Percentiles rank a stretch among this genome's conserved stretches.
Conservation (phyloP, 2,113 vertebrate species). For the Pavo muticus region DNA sequence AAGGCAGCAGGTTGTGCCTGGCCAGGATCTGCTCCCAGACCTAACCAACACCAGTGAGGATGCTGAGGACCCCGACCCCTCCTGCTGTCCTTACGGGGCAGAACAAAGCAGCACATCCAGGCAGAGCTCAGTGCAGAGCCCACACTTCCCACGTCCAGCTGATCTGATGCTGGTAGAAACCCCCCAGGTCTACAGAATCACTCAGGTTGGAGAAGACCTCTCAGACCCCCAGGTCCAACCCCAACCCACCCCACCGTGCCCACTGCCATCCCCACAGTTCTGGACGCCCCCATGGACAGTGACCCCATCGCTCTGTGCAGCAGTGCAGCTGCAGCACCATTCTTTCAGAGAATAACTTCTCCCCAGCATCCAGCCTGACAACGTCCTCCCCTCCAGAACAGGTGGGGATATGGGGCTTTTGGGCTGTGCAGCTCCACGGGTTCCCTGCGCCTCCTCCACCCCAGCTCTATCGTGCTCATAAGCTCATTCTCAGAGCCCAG, state of each 20-base stretch:
- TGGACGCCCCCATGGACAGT: too few species aligned
- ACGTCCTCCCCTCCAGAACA: too few species aligned
- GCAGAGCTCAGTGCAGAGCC: neutral
- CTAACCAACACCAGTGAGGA: neutral
- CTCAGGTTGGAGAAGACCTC: too few species aligned
- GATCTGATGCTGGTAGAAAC: too few species aligned
- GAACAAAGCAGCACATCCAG: neutral
- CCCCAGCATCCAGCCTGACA: too few species aligned
- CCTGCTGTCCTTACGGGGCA: neutral
- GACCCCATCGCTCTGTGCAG: too few species aligned
- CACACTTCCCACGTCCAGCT: neutral
- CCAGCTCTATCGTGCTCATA: accelerated
- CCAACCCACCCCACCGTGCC: too few species aligned
- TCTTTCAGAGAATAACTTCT: too few species aligned
- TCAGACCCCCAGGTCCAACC: too few species aligned
- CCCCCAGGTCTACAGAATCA: too few species aligned
- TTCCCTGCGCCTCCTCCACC: neutral
- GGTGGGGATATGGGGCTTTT: neutral
- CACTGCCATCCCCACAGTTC: too few species aligned
- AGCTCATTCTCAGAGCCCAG: neutral
- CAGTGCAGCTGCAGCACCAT: too few species aligned
- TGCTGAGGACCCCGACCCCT: neutral
- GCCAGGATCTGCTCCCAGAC: neutral
- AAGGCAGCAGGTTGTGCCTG: neutral
- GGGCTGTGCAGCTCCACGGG: neutral